A percentile compares a stretch with the other conserved stretches of the same genome.
phyloP scores from a whole-genome alignment of 2,797 vertebrate genomes.

The Scyliorhinus canicula region DNA sequence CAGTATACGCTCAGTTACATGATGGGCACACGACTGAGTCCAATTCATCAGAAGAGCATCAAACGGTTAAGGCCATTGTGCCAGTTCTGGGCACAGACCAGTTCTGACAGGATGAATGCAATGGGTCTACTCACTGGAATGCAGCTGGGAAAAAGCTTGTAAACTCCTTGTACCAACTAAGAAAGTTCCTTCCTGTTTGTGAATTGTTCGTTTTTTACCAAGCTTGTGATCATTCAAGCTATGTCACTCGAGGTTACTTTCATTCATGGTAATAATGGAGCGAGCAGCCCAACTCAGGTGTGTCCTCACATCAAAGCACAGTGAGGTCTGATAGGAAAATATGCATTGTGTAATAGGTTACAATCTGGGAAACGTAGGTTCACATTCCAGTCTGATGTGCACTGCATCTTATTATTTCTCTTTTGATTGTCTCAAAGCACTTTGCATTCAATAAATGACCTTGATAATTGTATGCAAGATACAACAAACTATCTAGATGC shows the following conservation, averaged over 20 bases:
- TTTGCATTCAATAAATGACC: too few species aligned
- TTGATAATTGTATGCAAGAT: background rate
- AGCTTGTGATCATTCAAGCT: background rate
- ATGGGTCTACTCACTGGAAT: background rate
- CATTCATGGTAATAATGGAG: background rate
- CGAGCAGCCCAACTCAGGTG: background rate
- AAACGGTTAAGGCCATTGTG: background rate
- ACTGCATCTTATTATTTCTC: too few species aligned
- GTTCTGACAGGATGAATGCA: background rate
- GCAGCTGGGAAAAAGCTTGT: background rate
- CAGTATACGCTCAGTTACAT: background rate
- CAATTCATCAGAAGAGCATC: background rate
- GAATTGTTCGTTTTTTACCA: background rate
- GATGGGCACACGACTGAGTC: background rate
- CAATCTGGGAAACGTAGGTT: background rate
- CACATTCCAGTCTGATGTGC: background rate
- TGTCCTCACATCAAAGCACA: background rate
- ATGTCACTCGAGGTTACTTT: background rate
- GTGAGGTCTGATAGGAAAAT: background rate
- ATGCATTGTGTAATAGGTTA: background rate
- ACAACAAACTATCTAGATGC: background rate
- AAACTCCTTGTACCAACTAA: background rate
- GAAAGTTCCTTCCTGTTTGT: background rate
- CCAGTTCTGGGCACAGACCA: background rate
- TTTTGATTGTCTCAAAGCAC: too few species aligned